Evolutionary conservation across 1,140 invertebrate genomes (phyloP).

Genomic region (Lordiphosa stackelbergi): DNA sequence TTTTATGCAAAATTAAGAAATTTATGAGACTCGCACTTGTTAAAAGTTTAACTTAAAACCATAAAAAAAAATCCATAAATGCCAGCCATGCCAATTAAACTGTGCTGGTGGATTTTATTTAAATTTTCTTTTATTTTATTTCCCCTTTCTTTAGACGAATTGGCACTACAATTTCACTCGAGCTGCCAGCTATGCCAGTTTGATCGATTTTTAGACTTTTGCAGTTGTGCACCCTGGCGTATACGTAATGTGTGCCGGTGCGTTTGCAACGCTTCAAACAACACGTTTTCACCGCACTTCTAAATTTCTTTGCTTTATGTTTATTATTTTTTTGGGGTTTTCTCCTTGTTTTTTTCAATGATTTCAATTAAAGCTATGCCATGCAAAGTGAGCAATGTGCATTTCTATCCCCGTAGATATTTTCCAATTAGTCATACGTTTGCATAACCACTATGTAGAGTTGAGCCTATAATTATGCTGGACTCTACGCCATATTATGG

Average conservation of each 20-base stretch:
- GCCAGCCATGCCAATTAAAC: no score
- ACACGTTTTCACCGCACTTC: conserved; percentile 42
- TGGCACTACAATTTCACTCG: neutral
- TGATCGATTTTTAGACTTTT: conserved; percentile 56
- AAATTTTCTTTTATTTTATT: conserved; percentile 24
- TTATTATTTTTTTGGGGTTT: neutral
- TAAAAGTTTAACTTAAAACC: no score
- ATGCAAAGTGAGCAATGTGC: no score
- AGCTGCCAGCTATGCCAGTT: conserved; percentile 38
- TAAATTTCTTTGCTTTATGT: conserved; percentile 13
- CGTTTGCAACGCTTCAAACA: conserved; percentile 32
- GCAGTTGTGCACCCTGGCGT: conserved; percentile 17
- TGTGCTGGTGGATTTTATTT: conserved; percentile 31
- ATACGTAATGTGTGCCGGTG: conserved; percentile 48
- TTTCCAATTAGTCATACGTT: conserved; percentile 56
- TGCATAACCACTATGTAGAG: conserved; percentile 47
- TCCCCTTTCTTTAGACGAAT: conserved; percentile 10
- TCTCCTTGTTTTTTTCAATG: neutral
- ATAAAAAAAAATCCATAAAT: no score
- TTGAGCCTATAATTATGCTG: conserved; percentile 37
- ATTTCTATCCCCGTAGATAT: neutral
- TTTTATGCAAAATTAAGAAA: no score
- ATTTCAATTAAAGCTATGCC: no score
- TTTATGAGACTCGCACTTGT: no score
- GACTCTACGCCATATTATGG: conserved; percentile 36